Evolutionary conservation across 2,888 invertebrate species (phyloP).

Genomic region (Hypena proboscidalis): DNA sequence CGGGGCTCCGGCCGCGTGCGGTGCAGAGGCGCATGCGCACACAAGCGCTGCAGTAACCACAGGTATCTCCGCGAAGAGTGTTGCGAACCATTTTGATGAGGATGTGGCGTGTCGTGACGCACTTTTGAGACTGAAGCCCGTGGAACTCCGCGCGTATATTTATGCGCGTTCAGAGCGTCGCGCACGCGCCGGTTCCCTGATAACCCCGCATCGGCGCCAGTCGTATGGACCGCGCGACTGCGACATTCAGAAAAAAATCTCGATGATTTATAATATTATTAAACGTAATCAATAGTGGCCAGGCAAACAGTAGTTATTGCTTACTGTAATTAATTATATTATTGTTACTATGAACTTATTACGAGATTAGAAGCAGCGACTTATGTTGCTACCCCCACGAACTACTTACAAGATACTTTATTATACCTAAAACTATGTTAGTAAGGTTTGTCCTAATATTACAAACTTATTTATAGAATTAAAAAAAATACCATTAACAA

Average conservation of each 20-base stretch:
- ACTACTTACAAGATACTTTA: too few relatives aligned
- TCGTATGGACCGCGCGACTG: constrained; percentile 45
- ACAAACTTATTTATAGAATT: too few relatives aligned
- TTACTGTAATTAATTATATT: constrained; percentile 2
- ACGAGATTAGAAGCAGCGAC: too few relatives aligned
- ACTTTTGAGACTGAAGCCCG: constrained; percentile 63
- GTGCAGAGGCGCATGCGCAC: constrained; percentile 72
- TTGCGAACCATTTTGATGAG: constrained; percentile 70
- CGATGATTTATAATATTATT: constrained; percentile 12
- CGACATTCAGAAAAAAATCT: constrained; percentile 34
- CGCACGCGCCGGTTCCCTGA: constrained; percentile 75
- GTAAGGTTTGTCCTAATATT: too few relatives aligned
- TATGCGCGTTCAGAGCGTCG: constrained; percentile 67
- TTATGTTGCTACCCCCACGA: too few relatives aligned
- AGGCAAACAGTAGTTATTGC: constrained; percentile 11
- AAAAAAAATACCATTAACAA: too few relatives aligned
- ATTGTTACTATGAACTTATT: not conserved
- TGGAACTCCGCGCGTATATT: constrained; percentile 60
- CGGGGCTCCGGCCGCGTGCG: constrained; percentile 74
- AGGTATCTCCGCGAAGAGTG: constrained; percentile 66
- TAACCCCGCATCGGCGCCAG: constrained; percentile 78
- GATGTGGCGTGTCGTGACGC: constrained; percentile 39
- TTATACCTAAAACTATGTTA: too few relatives aligned
- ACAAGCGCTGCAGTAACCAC: constrained; percentile 80
- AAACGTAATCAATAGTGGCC: constrained; percentile 17